Evolutionary conservation across 92 coral and sea anemone species (phyloP).

Genomic region (Anthopleura xanthogrammica): DNA sequence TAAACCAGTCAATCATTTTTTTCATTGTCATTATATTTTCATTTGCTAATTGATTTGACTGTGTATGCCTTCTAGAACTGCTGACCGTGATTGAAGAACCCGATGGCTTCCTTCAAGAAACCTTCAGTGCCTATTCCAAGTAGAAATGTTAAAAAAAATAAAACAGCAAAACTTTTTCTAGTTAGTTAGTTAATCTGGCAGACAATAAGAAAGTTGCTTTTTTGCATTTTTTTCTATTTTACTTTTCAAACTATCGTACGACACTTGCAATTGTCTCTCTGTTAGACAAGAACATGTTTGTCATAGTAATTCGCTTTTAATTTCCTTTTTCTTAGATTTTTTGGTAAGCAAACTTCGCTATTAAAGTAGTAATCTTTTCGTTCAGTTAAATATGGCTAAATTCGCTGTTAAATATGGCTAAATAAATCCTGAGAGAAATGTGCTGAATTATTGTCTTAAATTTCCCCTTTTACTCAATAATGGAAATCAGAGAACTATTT

Average conservation of each 20-base stretch:
- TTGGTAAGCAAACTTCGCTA: no score
- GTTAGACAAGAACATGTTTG: no score
- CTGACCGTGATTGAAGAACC: conserved; percentile 60
- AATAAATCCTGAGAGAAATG: neutral
- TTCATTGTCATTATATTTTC: neutral
- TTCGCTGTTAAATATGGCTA: neutral
- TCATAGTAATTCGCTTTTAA: no score
- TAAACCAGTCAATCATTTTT: neutral
- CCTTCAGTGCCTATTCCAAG: conserved; percentile 51
- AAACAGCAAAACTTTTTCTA: neutral
- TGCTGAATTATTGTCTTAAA: no score
- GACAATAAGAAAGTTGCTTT: neutral
- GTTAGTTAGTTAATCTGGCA: neutral
- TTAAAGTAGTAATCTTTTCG: no score
- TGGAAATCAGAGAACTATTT: no score
- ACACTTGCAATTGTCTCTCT: no score
- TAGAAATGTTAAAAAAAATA: neutral
- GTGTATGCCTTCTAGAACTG: conserved; percentile 38
- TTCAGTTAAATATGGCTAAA: no score
- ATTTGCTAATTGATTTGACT: neutral
- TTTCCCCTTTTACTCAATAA: no score
- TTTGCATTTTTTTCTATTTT: neutral
- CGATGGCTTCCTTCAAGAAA: conserved; percentile 56
- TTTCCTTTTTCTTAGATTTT: no score
- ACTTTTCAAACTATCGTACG: no score